phyloP scores from a whole-genome alignment of 1,140 invertebrate species.

The Physella acuta region DNA sequence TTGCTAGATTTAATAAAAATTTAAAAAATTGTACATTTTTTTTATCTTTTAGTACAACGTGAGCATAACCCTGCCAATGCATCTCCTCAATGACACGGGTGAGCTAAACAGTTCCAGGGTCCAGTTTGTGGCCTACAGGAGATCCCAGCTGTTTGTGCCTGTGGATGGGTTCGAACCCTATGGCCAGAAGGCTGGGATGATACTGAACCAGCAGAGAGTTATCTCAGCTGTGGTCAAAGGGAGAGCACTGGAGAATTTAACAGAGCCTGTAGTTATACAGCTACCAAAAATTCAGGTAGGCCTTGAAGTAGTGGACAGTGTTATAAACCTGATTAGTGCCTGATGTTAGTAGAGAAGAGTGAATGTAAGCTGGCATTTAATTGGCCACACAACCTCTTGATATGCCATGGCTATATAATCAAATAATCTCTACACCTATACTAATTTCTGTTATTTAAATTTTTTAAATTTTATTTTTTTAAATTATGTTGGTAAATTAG shows the following conservation, averaged over 20 bases:
- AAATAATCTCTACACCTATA: too few species aligned
- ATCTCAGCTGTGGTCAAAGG: conserved; percentile 1
- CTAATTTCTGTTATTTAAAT: too few species aligned
- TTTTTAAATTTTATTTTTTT: too few species aligned
- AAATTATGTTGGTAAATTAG: too few species aligned
- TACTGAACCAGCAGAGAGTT: neutral
- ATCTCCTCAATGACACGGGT: neutral
- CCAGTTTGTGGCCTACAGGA: conserved; percentile 10
- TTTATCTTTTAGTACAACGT: neutral
- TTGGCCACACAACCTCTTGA: too few species aligned
- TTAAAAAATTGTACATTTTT: too few species aligned
- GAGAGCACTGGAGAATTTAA: neutral
- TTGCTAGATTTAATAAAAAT: too few species aligned
- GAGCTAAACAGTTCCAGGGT: neutral
- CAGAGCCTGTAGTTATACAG: neutral
- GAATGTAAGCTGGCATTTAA: too few species aligned
- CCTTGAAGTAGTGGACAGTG: neutral
- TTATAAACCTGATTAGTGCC: neutral
- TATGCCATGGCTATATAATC: too few species aligned
- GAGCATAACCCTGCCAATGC: neutral
- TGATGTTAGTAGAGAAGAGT: too few species aligned
- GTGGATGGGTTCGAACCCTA: neutral
- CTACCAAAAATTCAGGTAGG: neutral
- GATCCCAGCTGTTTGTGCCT: conserved; percentile 21
- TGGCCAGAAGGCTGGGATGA: neutral